Conservation (phyloP, 1,140 invertebrate species). For the Drosophila hydei region DNA sequence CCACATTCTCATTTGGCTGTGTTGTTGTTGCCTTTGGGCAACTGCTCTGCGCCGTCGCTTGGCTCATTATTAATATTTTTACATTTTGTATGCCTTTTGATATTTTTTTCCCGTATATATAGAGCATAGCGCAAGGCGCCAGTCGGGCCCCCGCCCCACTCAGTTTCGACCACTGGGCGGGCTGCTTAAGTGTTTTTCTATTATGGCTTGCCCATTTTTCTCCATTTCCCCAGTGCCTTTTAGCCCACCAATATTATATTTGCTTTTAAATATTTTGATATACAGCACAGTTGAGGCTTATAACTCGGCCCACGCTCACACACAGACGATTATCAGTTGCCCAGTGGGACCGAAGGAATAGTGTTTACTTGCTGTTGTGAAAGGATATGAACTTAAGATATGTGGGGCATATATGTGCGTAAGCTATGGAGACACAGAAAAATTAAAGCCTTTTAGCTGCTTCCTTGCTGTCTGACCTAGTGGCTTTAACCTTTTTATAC, state of each 20-base stretch:
- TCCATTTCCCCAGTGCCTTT: conserved; percentile 31
- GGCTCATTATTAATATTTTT: conserved; percentile 71
- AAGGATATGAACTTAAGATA: neutral
- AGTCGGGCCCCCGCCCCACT: neutral
- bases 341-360: conserved; percentile 19
- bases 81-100: conserved; percentile 74
- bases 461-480: no score
- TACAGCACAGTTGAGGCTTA: conserved; percentile 70
- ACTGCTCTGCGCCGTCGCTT: conserved; percentile 17
- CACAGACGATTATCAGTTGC: neutral
- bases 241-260: conserved; percentile 75
- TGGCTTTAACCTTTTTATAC: neutral
- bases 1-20: conserved; percentile 24
- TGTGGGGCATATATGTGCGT: neutral
- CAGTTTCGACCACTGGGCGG: conserved; percentile 33
- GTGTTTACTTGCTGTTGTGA: neutral
- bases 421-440: no score
- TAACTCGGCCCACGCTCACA: conserved; percentile 45
- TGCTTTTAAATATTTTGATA: conserved; percentile 84
- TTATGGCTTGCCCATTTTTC: conserved; percentile 55
- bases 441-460: no score
- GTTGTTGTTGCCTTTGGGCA: conserved; percentile 13
- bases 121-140: conserved; percentile 37
- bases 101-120: conserved; percentile 48
- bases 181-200: conserved; percentile 80